Evolutionary conservation across 2,797 vertebrate species (phyloP).

Genomic region (Rhinoraja longicauda): DNA sequence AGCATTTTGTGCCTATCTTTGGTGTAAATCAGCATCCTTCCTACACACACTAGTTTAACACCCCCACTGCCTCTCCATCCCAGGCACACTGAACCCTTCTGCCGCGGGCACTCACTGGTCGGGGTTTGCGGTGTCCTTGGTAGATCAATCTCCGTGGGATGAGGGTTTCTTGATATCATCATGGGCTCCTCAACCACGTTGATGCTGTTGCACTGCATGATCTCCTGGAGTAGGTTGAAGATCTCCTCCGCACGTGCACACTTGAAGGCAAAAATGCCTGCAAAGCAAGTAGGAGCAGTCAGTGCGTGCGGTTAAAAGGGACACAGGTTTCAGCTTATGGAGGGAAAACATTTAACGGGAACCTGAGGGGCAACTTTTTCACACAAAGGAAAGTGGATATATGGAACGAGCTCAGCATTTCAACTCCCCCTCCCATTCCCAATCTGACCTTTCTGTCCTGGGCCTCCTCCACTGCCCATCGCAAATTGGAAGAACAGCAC

Average conservation of each 20-base stretch:
- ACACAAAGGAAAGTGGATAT: too few relatives aligned
- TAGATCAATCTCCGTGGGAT: constrained; percentile 73
- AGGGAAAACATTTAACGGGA: too few relatives aligned
- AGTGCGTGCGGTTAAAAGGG: too few relatives aligned
- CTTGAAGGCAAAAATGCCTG: constrained; percentile 98
- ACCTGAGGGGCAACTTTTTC: too few relatives aligned
- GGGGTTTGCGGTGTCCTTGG: constrained; percentile 75
- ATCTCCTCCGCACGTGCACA: constrained; percentile 93
- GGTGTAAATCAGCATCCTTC: too few relatives aligned
- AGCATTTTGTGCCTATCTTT: too few relatives aligned
- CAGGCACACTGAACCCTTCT: background rate
- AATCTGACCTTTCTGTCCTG: too few relatives aligned
- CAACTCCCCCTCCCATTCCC: too few relatives aligned
- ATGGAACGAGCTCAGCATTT: too few relatives aligned
- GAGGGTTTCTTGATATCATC: constrained; percentile 77
- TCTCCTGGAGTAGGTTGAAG: constrained; percentile 93
- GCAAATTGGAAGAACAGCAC: too few relatives aligned
- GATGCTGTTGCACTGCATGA: constrained; percentile 98
- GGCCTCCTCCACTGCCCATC: too few relatives aligned
- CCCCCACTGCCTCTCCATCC: background rate
- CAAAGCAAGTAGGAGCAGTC: background rate
- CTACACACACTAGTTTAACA: background rate
- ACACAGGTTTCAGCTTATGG: too few relatives aligned
- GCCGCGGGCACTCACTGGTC: constrained; percentile 61
- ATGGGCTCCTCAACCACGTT: constrained; percentile 91